Percentiles rank a stretch among this genome's conserved stretches.
Evolutionary conservation across 2,113 vertebrate genomes (phyloP).

Genomic region (Scatophagus argus): DNA sequence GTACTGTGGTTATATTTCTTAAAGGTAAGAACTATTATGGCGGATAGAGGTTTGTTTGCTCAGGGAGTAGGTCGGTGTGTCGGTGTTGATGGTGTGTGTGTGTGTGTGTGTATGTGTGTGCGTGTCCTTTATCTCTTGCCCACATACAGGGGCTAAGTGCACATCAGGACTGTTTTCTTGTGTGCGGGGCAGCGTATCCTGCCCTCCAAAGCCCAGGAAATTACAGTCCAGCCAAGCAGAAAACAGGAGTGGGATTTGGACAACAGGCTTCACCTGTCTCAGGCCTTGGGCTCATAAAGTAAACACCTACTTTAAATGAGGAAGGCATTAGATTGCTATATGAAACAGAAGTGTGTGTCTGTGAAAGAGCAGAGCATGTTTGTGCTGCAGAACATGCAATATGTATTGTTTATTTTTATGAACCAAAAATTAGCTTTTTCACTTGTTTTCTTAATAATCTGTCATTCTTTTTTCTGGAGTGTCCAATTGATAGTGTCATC

Average conservation of each 20-base stretch:
- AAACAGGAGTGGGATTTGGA: slow-evolving; percentile 81
- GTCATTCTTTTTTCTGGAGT: neutral
- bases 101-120: slow-evolving; percentile 39
- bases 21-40: slow-evolving; percentile 47
- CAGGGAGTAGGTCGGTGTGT: neutral
- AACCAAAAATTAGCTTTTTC: neutral
- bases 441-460: neutral
- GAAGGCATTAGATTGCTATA: slow-evolving; percentile 34
- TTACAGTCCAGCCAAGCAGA: slow-evolving; percentile 84
- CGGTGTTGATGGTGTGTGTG: slow-evolving; percentile 16
- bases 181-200: slow-evolving; percentile 79
- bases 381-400: neutral
- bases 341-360: slow-evolving; percentile 13
- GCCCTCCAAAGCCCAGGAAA: slow-evolving; percentile 82
- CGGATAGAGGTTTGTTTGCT: slow-evolving; percentile 37
- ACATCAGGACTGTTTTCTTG: slow-evolving; percentile 78
- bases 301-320: slow-evolving; percentile 65
- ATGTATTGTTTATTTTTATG: neutral
- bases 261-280: slow-evolving; percentile 76
- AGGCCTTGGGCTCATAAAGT: slow-evolving; percentile 57
- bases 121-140: slow-evolving; percentile 72
- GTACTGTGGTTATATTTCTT: slow-evolving; percentile 41
- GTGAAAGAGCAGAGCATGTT: neutral
- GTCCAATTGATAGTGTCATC: too few relatives aligned
- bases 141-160: slow-evolving; percentile 75